Base-by-base conservation (phyloP, 2,113 vertebrate genomes). In the Silurus meridionalis region DNA sequence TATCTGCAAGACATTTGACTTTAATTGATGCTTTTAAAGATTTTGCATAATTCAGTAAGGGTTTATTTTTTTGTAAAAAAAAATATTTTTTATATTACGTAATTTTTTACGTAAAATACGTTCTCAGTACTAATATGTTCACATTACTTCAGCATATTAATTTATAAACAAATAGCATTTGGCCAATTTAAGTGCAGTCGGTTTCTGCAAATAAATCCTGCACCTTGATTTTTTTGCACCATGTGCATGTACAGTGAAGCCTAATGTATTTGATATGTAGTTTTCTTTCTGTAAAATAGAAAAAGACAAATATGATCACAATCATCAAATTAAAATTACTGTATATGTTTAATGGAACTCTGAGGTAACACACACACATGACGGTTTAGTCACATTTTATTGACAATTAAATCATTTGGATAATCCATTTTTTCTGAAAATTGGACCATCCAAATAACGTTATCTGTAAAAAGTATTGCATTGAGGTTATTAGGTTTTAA, bases 401-500 rank as follows among this genome's bases (percentile, higher is more conserved):
- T 79, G 53, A 9, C 25, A 79, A 58, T 28, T 57, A 37, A 25
- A 79, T 79, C n/a, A 79, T 23, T 57, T 28, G 13, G 21, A 17
- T 57, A 78, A 78, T 78, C 13, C 21, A 15, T 23, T 9, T 17
- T 28, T 55, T n/a, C 72, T 46, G 19, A 46, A 25, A 37, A 83
- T 71, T 71, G 53, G 15, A 46, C 52, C 5, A 72, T 83, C 53
- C 50, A 19, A 46, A 72, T 57, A 72, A 50, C 50, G 19, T 75
- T 75, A 23, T 83, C n/a, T n/a, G 37, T 71, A 52, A 3, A 75
- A 69, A 83, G n/a, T 77, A 17, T 74, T 55, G 46, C 52, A 78
- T 58, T 71, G 48, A 8, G 8, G 37, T 81, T 25, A 55, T 60
- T 19, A 74, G 46, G 46, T 63, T 80, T 82, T 86, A 82, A 82